Evolutionary conservation across 2,113 vertebrate species (phyloP), one percentile per base, ranked within the genome.

Genomic region (Bostrychus sinensis): DNA sequence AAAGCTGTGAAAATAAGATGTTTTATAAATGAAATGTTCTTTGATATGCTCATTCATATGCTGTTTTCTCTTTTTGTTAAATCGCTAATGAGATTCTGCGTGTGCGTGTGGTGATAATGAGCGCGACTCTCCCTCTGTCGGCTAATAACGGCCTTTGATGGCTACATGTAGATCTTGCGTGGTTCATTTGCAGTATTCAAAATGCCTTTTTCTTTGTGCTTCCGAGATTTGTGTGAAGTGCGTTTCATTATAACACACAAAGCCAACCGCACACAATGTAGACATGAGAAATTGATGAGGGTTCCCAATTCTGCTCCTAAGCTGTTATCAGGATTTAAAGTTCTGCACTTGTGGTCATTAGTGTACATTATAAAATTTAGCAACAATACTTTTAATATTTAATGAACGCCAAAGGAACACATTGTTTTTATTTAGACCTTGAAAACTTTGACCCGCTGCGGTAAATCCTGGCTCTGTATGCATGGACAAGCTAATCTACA

Each of bases 351-450:
- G 5, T 42, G 22, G 63, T 62, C 63, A 82, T 72, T 67, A 51
- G 43, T 38, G 72, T 19, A 62, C 70, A 66, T 87, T 72, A 70
- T 54, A 37, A 62, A 77, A 72, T 77, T 81, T 58, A 75, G 64
- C 55, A 37, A 50, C 62, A 67, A 50, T 53, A 34, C 36, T 68
- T 39, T 86, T 36, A 81, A 85, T 85, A 77, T 85, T 88, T 76
- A 71, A 88, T 67, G 61, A 79, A 62, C 28, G 9, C 25, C 46
- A 57, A 72, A 72, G 66, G 45, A 25, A 25, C 62, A 71, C 72
- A 67, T 62, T 68, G 57, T 17, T 76, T 81, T 11, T 82, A 43
- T 70, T 46, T 36, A 61, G 23, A 37, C 77, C 62, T 60, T 22
- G 70, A 80, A 64, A 61, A 0, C 58, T 78, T 82, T 73, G 58